Conservation (phyloP, 2,113 vertebrate species). For the Nibea coibor region DNA sequence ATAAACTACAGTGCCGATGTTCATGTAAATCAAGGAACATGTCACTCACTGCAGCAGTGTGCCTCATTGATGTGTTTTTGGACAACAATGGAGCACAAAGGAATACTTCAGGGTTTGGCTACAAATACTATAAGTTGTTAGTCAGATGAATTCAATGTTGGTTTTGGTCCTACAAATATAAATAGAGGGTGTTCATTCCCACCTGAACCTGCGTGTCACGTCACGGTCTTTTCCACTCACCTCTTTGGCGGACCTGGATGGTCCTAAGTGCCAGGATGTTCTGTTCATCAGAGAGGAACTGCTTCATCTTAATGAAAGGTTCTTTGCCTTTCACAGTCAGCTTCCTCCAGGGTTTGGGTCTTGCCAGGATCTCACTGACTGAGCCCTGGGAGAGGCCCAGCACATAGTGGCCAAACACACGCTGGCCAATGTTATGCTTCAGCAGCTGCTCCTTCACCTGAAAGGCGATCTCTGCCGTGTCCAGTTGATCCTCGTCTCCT, state of each 20-base stretch:
- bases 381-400: conserved; percentile 98
- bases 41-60: background rate
- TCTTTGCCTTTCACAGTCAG: conserved; percentile 99
- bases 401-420: conserved; percentile 97
- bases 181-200: background rate
- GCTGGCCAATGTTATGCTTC: conserved; percentile 98
- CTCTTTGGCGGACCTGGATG: conserved; percentile 99
- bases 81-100: background rate
- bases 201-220: background rate
- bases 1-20: background rate
- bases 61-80: background rate
- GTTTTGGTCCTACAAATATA: background rate
- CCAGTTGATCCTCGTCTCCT: conserved; percentile 92
- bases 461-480: conserved; percentile 96
- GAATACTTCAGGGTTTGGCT: background rate
- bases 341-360: conserved; percentile 99
- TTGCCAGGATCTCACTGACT: conserved; percentile 97
- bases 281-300: conserved; percentile 98
- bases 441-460: conserved; percentile 99
- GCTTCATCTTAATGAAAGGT: conserved; percentile 99
- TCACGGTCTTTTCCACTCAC: conserved; percentile 81
- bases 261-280: conserved; percentile 97
- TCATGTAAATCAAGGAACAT: background rate
- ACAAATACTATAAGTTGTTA: background rate
- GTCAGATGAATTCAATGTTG: background rate